Evolutionary conservation across 2,888 invertebrate species (phyloP).

Genomic region (Vannuccia rotundouncinata): DNA sequence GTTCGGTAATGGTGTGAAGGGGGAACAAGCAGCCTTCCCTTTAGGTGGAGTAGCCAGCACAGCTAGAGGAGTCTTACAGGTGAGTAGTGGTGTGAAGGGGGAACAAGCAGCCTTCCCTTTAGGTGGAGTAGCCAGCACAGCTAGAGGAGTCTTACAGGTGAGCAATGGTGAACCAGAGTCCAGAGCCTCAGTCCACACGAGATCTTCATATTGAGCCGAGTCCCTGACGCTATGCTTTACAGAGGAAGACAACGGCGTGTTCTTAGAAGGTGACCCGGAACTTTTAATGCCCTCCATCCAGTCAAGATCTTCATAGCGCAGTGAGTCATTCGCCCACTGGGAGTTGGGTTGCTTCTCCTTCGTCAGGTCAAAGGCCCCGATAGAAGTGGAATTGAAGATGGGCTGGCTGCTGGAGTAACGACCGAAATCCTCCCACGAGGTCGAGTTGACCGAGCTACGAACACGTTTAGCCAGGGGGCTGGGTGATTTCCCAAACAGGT

Average conservation of each 20-base stretch:
- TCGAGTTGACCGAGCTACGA: too few species aligned
- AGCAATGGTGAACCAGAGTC: too few species aligned
- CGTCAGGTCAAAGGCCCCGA: neutral
- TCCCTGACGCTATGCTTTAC: neutral
- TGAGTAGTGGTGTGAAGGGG: conserved; percentile 58
- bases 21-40: conserved; percentile 42
- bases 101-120: conserved; percentile 40
- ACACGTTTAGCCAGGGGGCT: neutral
- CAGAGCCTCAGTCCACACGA: too few species aligned
- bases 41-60: neutral
- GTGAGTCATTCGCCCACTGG: neutral
- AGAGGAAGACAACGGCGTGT: neutral
- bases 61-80: neutral
- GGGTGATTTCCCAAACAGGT: neutral
- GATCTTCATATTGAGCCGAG: neutral
- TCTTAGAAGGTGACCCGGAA: neutral
- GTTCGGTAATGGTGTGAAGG: conserved; percentile 60
- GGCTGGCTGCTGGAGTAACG: neutral
- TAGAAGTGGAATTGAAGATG: neutral
- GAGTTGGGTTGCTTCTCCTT: too few species aligned
- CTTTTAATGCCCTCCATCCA: neutral
- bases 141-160: neutral
- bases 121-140: neutral
- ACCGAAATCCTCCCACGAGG: neutral
- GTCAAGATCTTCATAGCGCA: neutral